These are phyloP conservation scores for Heterochromis multidens DNA, from an alignment of 2,113 vertebrate species.

Conservation along the genomic window DNA sequence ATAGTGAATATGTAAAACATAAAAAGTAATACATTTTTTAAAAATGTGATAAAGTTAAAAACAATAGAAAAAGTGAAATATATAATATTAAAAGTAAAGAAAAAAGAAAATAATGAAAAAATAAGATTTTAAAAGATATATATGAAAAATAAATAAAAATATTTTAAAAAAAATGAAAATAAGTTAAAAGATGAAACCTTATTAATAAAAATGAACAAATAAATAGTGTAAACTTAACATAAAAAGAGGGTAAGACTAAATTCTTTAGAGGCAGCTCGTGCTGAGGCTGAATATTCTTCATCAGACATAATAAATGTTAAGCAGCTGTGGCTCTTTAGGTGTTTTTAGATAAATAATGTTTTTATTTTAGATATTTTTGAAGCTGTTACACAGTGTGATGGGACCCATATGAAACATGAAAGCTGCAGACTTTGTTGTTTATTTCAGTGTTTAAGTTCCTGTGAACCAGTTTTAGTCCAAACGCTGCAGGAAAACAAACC, in stretches of 20 bases:
- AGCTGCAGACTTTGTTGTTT: background rate
- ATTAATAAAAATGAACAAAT: fast-evolving
- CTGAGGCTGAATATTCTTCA: background rate
- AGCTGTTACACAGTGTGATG: background rate
- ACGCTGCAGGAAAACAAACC: background rate
- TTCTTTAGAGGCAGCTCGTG: no score
- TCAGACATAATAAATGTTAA: background rate
- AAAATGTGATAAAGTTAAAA: background rate
- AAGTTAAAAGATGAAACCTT: fast-evolving
- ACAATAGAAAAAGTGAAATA: fast-evolving
- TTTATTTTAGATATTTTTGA: background rate
- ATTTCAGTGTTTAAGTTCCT: background rate
- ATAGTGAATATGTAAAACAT: no score
- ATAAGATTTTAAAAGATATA: background rate
- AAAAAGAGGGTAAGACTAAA: no score
- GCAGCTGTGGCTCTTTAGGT: no score
- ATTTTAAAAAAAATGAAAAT: background rate
- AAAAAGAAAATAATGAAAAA: background rate
- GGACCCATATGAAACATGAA: background rate
- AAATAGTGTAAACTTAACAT: background rate
- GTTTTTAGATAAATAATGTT: no score
- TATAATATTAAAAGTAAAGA: background rate
- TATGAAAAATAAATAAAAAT: background rate
- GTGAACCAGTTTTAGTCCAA: background rate
- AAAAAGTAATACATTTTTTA: no score